Base-by-base conservation (phyloP, 2,797 vertebrate species). In the Cichlasoma orientale region DNA sequence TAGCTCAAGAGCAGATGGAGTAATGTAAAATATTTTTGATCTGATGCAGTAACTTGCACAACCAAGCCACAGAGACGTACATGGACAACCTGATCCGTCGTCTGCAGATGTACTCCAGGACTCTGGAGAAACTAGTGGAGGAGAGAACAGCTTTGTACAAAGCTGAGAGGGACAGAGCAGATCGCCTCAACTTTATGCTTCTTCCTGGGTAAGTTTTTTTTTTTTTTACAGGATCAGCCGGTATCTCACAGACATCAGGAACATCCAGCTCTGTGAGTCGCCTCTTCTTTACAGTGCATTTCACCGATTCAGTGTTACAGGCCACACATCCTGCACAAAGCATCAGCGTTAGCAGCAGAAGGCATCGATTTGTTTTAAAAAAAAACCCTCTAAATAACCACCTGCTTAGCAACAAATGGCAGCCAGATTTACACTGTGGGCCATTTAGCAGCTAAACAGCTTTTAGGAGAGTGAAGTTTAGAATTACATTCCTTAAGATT, bases 81-180 rank as follows among this genome's bases (percentile, higher is more conserved):
- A 98, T 99, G 98, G 98, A 99, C 91, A 99, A 98, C 74, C 94
- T 99, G 92, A 98, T 99, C 88, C 96, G 97, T 1, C 96, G 98
- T 18, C 95, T 99, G 41, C 98, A 99, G 94, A 95, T 98, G 72
- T 99, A 99, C 87, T 99, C 98, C 19, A 95, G 95, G 78, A 99
- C 98, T 80, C 89, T 99, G 92, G 98, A 99, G 88, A 95, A 95
- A 47, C 93, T 99, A 89, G 98, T 99, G 82, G 98, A 99, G 88
- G 97, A 99, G 79, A 96, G 98, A 75, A 99, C 98, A 0, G 91
- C 95, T 72, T 91, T 99, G 25, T 99, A 99, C 91, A 99, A 99
- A 92, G 97, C 97, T 4, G 98, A 99, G 92, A 87, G 98, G 78
- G 98, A 99, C 94, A 91, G 98, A 90, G 98, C 98, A 0, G 97